Evolutionary conservation across 2,113 vertebrate species (phyloP).

Genomic region (Bothrops jararaca): DNA sequence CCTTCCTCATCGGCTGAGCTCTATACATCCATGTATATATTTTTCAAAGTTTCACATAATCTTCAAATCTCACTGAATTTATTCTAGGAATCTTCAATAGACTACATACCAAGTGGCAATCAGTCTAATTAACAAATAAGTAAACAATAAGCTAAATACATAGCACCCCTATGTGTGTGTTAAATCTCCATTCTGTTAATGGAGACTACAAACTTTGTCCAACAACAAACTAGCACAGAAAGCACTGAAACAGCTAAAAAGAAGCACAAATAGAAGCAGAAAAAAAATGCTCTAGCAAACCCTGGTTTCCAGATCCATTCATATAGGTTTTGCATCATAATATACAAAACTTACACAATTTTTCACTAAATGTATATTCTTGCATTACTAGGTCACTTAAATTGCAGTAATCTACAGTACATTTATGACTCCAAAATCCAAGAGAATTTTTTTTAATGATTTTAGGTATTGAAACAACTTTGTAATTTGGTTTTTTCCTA

Average conservation of each 20-base stretch:
- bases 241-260: neutral
- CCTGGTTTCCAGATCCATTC: neutral
- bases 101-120: neutral
- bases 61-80: neutral
- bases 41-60: neutral
- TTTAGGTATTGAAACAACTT: neutral
- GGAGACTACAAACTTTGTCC: neutral
- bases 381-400: neutral
- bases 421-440: neutral
- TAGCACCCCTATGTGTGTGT: neutral
- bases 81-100: neutral
- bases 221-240: neutral
- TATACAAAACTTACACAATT: neutral
- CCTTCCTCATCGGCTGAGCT: slow-evolving; percentile 19
- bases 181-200: neutral
- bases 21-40: neutral
- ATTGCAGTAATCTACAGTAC: neutral
- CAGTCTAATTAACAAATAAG: neutral
- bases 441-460: neutral
- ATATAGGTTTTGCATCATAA: neutral
- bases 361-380: neutral
- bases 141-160: neutral
- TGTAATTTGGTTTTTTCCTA: neutral
- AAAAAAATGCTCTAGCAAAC: neutral
- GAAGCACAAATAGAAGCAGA: neutral